A percentile compares a stretch with the other conserved stretches of the same genome.
Conservation (phyloP, 2,888 invertebrate species). For the Andricus quercusramuli region DNA sequence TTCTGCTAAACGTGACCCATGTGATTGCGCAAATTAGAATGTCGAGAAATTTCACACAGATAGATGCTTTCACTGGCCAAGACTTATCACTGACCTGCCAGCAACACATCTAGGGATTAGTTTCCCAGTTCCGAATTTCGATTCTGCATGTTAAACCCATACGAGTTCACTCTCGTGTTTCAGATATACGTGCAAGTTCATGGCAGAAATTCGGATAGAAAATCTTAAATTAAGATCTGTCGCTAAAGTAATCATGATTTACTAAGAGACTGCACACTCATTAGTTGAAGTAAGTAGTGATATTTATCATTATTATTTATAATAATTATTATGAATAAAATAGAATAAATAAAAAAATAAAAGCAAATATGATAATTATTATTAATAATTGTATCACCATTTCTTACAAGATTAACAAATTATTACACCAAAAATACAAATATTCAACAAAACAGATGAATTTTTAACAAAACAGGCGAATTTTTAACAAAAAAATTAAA, state of each 20-base stretch:
- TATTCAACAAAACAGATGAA: too few relatives aligned
- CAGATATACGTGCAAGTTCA: not conserved
- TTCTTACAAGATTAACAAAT: too few relatives aligned
- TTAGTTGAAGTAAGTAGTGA: not conserved
- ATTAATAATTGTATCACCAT: too few relatives aligned
- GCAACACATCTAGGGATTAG: conserved; percentile 33
- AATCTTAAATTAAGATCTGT: not conserved
- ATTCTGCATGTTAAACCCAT: conserved; percentile 23
- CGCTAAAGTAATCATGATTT: not conserved
- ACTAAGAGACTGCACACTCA: not conserved
- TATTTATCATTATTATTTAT: too few relatives aligned
- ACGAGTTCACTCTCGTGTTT: conserved; percentile 19
- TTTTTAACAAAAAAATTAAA: too few relatives aligned
- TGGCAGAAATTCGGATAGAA: not conserved
- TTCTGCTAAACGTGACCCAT: not conserved
- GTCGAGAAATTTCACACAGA: conserved; percentile 15
- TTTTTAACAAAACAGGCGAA: too few relatives aligned
- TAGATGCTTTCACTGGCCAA: conserved; percentile 17
- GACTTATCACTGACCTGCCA: conserved; percentile 24
- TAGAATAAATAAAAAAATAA: too few relatives aligned
- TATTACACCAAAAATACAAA: too few relatives aligned
- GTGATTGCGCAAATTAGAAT: conserved; percentile 14
- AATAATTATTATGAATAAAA: too few relatives aligned
- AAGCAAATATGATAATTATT: too few relatives aligned
- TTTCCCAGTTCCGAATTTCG: conserved; percentile 29